phyloP scores from a whole-genome alignment of 2,888 invertebrate genomes.

The Orthonevra nobilis region DNA sequence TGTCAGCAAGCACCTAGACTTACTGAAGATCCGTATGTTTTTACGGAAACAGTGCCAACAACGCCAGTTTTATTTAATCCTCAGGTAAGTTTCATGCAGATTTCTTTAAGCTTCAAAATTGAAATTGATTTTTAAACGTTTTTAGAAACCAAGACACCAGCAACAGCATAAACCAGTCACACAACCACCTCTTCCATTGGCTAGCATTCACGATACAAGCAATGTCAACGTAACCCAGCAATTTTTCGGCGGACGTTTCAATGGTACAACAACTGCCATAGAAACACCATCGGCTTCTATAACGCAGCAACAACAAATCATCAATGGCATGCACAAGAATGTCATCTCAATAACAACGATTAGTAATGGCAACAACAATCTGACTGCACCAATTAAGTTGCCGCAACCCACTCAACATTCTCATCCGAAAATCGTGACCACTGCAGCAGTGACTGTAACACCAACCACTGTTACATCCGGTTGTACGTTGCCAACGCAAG shows the following conservation, averaged over 20 bases:
- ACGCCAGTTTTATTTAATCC: conserved; percentile 79
- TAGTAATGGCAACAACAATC: conserved; percentile 50
- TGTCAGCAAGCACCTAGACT: conserved; percentile 80
- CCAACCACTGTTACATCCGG: conserved; percentile 48
- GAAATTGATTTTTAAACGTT: neutral
- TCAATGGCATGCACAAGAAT: conserved; percentile 71
- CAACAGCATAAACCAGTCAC: conserved; percentile 41
- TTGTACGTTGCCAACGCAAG: conserved; percentile 61
- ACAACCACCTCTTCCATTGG: conserved; percentile 31
- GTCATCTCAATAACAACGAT: conserved; percentile 66
- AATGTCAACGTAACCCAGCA: conserved; percentile 49
- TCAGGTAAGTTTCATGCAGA: conserved; percentile 74
- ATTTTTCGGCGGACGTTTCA: conserved; percentile 58
- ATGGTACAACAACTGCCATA: conserved; percentile 66
- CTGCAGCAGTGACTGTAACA: conserved; percentile 66
- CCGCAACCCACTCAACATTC: conserved; percentile 48
- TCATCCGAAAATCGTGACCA: conserved; percentile 53
- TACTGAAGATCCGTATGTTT: conserved; percentile 80
- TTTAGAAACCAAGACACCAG: conserved; percentile 48
- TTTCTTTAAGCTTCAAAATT: neutral
- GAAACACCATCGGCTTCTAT: conserved; percentile 62
- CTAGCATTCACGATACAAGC: conserved; percentile 25
- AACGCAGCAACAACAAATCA: conserved; percentile 64
- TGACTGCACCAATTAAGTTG: conserved; percentile 64
- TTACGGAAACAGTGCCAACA: conserved; percentile 79